Evolutionary conservation across 2,113 vertebrate species (phyloP).

Genomic region (Rhipidura dahli): DNA sequence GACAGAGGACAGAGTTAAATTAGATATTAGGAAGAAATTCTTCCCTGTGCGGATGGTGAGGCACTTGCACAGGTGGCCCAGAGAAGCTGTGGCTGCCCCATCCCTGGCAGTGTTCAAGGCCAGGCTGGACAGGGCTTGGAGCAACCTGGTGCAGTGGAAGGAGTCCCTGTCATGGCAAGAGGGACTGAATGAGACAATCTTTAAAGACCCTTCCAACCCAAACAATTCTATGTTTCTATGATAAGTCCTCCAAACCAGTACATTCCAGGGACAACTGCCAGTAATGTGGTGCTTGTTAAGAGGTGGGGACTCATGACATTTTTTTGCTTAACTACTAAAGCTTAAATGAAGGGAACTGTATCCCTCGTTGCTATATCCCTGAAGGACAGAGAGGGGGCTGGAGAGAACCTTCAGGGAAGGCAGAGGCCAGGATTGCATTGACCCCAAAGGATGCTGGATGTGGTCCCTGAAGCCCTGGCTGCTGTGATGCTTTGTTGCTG

Average conservation of each 20-base stretch:
- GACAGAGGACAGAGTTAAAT: neutral
- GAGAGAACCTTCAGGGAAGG: neutral
- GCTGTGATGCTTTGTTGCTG: neutral
- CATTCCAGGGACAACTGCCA: neutral
- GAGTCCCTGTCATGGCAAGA: neutral
- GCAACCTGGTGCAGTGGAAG: neutral
- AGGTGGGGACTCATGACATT: neutral
- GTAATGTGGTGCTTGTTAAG: neutral
- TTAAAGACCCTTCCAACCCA: neutral
- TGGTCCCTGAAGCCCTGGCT: neutral
- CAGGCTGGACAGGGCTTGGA: neutral
- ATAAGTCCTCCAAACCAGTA: neutral
- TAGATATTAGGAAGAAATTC: neutral
- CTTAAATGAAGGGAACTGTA: neutral
- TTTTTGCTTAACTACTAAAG: neutral
- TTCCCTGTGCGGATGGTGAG: neutral
- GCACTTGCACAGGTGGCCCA: fast-evolving
- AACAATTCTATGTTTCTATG: neutral
- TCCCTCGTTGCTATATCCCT: neutral
- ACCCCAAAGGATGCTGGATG: slow-evolving; percentile 2
- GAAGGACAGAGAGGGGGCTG: neutral
- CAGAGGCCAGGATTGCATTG: neutral
- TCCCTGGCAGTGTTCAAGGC: neutral
- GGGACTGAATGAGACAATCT: neutral
- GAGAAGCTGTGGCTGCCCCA: neutral